Evolutionary conservation across 2,888 invertebrate genomes (phyloP), one percentile per base, ranked within the genome.

Genomic region (Timema podura): DNA sequence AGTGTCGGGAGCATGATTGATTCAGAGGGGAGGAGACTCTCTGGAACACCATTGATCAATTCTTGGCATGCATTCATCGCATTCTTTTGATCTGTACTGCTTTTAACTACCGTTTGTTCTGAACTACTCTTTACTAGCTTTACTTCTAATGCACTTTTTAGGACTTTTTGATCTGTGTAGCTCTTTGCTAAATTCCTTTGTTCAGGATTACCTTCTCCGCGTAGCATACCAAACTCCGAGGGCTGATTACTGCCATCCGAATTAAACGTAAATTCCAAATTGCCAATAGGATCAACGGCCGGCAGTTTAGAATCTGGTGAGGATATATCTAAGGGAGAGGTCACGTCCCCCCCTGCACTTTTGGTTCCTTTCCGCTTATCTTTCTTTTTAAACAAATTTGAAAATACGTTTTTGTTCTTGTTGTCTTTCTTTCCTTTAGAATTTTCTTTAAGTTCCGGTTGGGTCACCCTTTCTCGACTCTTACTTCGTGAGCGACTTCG

Each of bases 401-500:
- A 81, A 73, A 82, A 81, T 1, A 82, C 80, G 0, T 79, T 79
- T 67, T 80, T 81, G 72, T 79, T 81, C 69, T 79, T 80, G 44
- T 79, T 75, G 44, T 80, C 80, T 69, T 79, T 79, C 70, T 77
- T 79, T 15, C 75, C 73, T 47, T 73, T 72, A 15, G 73, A 70
- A 13, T 73, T 74, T 68, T 71, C 71, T 49, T 73, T 64, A 64
- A 66, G 68, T 57, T 69, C 71, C 15, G 71, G 72, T 16, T 68
- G 49, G 9, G 67, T 75, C 49, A 85, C 85, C 61, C 86, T 82
- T 70, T 87, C 87, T 44, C 89, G 83, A 76, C 89, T 89, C 80
- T 89, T 89, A 75, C 90, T 90, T 68, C 90, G 84, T 68, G 88
- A 86, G 47, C 88, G 83, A 45, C 81, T 78, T 73, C 80, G 77